Conservation (phyloP, 2,888 invertebrate genomes). For the Dynastes hyllus region DNA sequence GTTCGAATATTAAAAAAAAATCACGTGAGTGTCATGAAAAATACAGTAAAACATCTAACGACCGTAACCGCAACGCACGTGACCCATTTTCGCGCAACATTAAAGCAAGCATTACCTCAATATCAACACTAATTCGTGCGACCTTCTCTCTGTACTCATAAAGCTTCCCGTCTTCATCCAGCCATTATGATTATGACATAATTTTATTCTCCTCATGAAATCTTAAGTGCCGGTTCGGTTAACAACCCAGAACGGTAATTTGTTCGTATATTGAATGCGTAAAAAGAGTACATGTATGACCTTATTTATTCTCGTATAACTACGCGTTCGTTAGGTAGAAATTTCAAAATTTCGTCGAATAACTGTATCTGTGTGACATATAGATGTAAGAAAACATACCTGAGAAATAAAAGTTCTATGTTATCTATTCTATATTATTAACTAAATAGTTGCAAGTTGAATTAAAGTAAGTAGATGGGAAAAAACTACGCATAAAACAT, state of each 20-base stretch:
- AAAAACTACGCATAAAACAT: no score
- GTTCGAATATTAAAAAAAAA: no score
- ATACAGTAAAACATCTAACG: no score
- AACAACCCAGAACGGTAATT: conserved; percentile 46
- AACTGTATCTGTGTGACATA: no score
- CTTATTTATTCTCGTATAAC: conserved; percentile 7
- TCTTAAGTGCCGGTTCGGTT: conserved; percentile 39
- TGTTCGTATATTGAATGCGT: conserved; percentile 30
- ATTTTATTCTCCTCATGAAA: conserved; percentile 44
- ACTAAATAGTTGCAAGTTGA: no score
- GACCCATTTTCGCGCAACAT: conserved; percentile 34
- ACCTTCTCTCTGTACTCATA: conserved; percentile 29
- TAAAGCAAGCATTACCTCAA: not conserved
- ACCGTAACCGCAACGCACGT: not conserved
- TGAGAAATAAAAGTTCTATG: no score
- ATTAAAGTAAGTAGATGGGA: no score
- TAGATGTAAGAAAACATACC: no score
- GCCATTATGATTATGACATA: conserved; percentile 42
- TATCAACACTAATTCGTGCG: not conserved
- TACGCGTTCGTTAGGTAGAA: not conserved
- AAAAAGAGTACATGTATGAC: conserved; percentile 11
- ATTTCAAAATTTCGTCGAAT: no score
- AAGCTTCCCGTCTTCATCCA: conserved; percentile 26
- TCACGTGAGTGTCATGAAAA: no score
- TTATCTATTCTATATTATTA: no score